Evolutionary conservation across 2,113 vertebrate genomes (phyloP).

Genomic region (Sclerurus mexicanus): DNA sequence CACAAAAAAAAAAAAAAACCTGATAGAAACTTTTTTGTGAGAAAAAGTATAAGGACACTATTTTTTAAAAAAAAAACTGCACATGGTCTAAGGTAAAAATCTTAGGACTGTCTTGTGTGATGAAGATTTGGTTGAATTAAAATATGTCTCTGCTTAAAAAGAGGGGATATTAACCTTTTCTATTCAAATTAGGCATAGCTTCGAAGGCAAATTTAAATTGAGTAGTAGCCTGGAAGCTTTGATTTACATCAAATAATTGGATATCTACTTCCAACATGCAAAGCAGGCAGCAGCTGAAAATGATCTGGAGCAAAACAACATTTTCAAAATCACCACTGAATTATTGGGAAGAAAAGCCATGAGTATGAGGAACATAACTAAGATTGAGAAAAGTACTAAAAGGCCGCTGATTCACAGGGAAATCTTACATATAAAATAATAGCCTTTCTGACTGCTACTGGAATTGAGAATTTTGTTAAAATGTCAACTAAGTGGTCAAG

Average conservation of each 20-base stretch:
- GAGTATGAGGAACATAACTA: neutral
- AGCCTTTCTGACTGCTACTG: neutral
- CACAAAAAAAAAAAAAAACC: neutral
- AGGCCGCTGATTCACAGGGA: neutral
- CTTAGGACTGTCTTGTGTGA: neutral
- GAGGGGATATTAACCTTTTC: slow-evolving; percentile 2
- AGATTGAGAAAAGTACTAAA: neutral
- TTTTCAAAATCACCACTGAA: slow-evolving; percentile 8
- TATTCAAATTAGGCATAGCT: slow-evolving; percentile 31
- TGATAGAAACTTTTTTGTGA: neutral
- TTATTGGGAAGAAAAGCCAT: neutral
- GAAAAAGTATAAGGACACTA: neutral
- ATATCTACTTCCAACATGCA: neutral
- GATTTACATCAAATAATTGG: slow-evolving; percentile 47
- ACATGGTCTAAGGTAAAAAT: neutral
- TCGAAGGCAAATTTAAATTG: slow-evolving; percentile 49
- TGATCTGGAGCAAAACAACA: neutral
- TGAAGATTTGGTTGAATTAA: neutral
- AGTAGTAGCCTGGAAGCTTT: slow-evolving; percentile 40
- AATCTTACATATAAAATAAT: neutral
- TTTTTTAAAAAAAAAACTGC: neutral
- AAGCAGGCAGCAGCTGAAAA: neutral
- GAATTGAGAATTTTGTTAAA: neutral
- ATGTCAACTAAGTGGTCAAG: neutral
- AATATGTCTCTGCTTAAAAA: neutral